Evolutionary conservation across 2,888 invertebrate genomes (phyloP).

Genomic region (Nephrotoma flavescens): DNA sequence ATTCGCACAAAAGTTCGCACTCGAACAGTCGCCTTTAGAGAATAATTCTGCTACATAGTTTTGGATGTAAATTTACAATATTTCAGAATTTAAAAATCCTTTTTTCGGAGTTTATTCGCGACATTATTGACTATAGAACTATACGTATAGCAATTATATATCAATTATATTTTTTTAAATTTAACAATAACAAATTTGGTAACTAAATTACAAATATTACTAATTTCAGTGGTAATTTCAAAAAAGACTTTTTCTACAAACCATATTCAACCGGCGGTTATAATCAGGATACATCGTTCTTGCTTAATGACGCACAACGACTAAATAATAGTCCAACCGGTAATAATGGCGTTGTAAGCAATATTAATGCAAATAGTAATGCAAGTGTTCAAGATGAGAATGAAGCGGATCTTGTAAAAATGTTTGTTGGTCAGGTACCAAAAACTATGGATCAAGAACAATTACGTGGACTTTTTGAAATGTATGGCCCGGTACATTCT

Average conservation of each 20-base stretch:
- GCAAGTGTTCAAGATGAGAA: neutral
- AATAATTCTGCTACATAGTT: too few species aligned
- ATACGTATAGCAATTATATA: too few species aligned
- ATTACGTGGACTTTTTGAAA: constrained; percentile 1
- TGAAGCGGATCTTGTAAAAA: neutral
- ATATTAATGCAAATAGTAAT: neutral
- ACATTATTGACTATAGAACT: too few species aligned
- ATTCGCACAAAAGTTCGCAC: too few species aligned
- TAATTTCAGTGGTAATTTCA: neutral
- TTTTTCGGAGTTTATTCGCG: too few species aligned
- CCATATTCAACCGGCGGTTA: neutral
- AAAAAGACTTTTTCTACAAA: neutral
- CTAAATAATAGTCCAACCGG: neutral
- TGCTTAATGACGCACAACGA: neutral
- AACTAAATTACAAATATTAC: neutral
- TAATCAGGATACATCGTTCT: neutral
- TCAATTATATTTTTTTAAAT: too few species aligned
- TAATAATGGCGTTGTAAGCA: neutral
- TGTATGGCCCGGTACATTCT: neutral
- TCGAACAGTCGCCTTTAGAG: too few species aligned
- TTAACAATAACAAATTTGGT: too few species aligned
- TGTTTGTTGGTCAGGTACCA: constrained; percentile 3
- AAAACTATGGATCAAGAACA: neutral
- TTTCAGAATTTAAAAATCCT: too few species aligned
- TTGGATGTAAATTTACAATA: too few species aligned